Base-by-base conservation (phyloP, 1,140 invertebrate species). In the Teleopsis dalmanni region DNA sequence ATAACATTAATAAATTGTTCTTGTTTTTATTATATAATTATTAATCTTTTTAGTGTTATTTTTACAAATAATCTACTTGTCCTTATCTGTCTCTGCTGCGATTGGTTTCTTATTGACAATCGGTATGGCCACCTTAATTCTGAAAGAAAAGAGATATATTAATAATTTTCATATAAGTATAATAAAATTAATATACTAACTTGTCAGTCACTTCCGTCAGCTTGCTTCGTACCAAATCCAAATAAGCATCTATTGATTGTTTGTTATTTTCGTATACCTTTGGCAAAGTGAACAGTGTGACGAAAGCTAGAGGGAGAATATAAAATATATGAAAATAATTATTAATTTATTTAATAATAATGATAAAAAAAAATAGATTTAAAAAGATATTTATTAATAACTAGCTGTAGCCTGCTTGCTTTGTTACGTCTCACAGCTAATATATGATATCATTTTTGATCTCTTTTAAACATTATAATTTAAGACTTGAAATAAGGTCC, bases 191-290 rank as follows among this genome's bases (percentile, higher is more conserved):
- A n/a, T 40, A 31, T 19, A 78, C 85, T 82, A 72, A 91, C 88
- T 91, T 91, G 62, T 84, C 81, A 62, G 85, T 83, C 62, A 95
- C 83, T 68, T 95, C 90, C 67, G 88, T 84, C 71, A 94, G 76
- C 76, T 96, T 94, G 65, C 80, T 83, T 71, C 82, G 82, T 50
- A 88, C 89, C 68, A 95, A 72, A 62, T 88, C 86, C 56, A 96
- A 74, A 73, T 96, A 91, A 71, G 90, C 83, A 76, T 98, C 94
- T 68, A 98, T 95, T 74, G 94, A 91, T 61, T 85, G 81, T 78
- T 98, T 92, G 81, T 98, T 96, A 73, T 91, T 89, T 78, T 98
- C 94, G 72, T 98, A 98, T 21, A 96, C 84, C 77, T 97, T 98
- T 21, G 95, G 95, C 71, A 98, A 76, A 52, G 93, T 88, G 79